Base-by-base conservation (phyloP, 2,888 invertebrate species). In the Drosophila trichaetosa region DNA sequence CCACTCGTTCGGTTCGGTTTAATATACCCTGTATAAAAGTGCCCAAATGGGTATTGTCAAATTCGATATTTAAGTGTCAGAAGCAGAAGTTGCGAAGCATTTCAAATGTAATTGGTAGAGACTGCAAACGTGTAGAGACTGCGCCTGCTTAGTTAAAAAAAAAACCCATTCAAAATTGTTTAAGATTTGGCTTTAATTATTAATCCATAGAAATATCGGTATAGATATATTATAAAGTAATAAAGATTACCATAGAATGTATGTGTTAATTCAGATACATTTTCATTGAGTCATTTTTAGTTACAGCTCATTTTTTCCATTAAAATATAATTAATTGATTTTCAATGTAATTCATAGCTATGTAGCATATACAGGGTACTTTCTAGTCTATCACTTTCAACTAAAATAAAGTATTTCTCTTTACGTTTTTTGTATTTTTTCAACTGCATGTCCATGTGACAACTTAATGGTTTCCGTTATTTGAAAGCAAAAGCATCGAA, bases 401-500 rank as follows among this genome's bases (percentile, higher is more conserved):
- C 16, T 11, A 11, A 4, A 13, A 13, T 13, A 46, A 2, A 34
- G 42, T 34, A n/a, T 36, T 67, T 63, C 31, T 31, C 51, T 21
- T 13, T 67, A 54, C 24, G 48, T 53, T 40, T 49, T 48, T 29
- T 38, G 4, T 34, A 1, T 33, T 54, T 27, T 53, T 24, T 52
- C 21, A 52, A 63, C 33, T 70, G 63, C 68, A 75, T 79, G 81
- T 89, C 90, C 76, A 89, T 88, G 89, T 90, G 85, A 86, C 85
- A 86, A 86, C 88, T 86, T 90, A 86, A 86, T 86, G 85, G 85
- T 85, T 90, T 86, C 86, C 89, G 86, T 82, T 90, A 85, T 87
- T 78, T 67, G 90, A 90, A 90, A 86, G 90, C 90, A 86, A 86
- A 82, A 90, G 86, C 85, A 88, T 85, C 88, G 84, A 90, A 89